Percentiles rank a stretch among this genome's conserved stretches.
Evolutionary conservation across 2,797 vertebrate species (phyloP).

Genomic region (Propithecus deckenii): DNA sequence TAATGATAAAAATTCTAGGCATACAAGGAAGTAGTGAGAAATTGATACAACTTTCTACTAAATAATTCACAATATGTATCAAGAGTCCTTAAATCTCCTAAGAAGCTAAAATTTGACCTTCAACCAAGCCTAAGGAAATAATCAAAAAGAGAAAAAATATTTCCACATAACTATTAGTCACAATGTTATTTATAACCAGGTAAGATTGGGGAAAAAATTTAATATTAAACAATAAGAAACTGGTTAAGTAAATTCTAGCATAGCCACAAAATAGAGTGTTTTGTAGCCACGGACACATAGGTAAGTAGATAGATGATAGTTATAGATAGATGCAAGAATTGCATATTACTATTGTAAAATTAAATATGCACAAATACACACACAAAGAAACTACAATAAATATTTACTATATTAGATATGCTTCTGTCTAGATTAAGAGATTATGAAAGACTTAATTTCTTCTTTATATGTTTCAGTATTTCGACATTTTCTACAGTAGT

Average conservation of each 20-base stretch:
- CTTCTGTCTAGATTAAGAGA: neutral
- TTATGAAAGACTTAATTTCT: neutral
- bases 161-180: neutral
- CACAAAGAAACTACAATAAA: neutral
- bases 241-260: neutral
- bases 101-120: neutral
- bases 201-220: neutral
- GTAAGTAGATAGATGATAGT: neutral
- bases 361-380: neutral
- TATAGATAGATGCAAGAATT: neutral
- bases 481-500: neutral
- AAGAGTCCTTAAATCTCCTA: neutral
- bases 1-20: neutral
- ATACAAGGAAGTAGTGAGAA: neutral
- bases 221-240: constrained; percentile 2
- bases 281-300: neutral
- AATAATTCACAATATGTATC: neutral
- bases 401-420: neutral
- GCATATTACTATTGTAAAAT: neutral
- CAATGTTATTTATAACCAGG: neutral
- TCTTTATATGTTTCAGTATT: neutral
- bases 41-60: neutral
- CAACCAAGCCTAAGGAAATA: neutral
- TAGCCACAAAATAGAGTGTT: neutral
- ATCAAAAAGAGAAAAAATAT: neutral